These are phyloP conservation scores for Himalopsyche japonica DNA, from an alignment of 2,888 invertebrate genomes.

Conservation along the genomic window DNA sequence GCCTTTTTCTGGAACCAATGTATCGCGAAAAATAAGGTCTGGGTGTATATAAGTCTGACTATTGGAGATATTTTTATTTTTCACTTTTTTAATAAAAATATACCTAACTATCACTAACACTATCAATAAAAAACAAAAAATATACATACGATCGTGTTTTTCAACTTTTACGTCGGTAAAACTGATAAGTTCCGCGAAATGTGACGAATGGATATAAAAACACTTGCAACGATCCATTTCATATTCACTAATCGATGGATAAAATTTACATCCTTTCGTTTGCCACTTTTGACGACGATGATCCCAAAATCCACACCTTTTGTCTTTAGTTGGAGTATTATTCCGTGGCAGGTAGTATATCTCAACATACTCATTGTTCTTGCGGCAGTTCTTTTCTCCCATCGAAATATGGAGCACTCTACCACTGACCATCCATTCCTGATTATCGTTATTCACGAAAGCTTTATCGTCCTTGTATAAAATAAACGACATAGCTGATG, in stretches of 20 bases:
- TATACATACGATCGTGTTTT: conserved; percentile 53
- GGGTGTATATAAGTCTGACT: too few species aligned
- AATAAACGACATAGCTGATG: conserved; percentile 54
- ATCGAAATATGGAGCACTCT: conserved; percentile 54
- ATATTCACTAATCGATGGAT: too few species aligned
- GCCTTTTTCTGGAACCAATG: too few species aligned
- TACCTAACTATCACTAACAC: conserved; percentile 58
- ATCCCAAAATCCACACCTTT: conserved; percentile 53
- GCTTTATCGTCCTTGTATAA: conserved; percentile 29
- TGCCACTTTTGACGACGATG: conserved; percentile 62
- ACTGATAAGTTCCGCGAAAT: conserved; percentile 61
- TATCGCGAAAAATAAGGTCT: too few species aligned
- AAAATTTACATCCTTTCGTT: conserved; percentile 56
- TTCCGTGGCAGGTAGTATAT: conserved; percentile 52
- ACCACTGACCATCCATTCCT: conserved; percentile 49
- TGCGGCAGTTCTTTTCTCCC: conserved; percentile 46
- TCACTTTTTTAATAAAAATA: conserved; percentile 67
- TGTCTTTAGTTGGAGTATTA: not conserved
- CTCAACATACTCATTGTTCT: conserved; percentile 48
- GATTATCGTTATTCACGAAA: not conserved
- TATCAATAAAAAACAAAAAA: conserved; percentile 58
- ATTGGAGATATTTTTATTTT: too few species aligned
- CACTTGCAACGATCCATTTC: too few species aligned
- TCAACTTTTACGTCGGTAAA: conserved; percentile 41
- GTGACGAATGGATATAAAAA: conserved; percentile 62